Conservation (phyloP, 2,797 vertebrate species). For the Peromyscus nudipes region DNA sequence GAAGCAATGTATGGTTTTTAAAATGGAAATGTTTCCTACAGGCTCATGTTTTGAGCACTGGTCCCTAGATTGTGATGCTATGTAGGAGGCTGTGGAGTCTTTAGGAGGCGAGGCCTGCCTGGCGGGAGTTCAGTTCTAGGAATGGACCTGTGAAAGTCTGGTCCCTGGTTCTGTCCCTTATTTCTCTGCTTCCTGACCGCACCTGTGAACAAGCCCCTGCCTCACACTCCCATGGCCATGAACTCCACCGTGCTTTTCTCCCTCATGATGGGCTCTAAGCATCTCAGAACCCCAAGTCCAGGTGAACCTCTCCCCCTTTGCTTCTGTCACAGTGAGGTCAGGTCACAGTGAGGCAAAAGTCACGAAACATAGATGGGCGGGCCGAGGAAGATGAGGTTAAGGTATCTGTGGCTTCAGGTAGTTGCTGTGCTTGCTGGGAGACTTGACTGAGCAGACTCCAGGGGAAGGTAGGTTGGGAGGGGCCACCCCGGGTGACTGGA, state of each 20-base stretch:
- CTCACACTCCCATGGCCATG: not conserved
- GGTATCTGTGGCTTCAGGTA: not conserved
- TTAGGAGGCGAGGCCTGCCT: no score
- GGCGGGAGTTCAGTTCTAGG: not conserved
- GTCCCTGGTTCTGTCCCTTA: not conserved
- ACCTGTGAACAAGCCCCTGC: not conserved
- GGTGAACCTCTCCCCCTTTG: not conserved
- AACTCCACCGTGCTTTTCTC: no score
- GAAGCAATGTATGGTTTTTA: not conserved
- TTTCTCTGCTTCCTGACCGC: not conserved
- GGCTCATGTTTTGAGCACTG: not conserved
- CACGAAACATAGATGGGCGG: not conserved
- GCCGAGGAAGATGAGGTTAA: not conserved
- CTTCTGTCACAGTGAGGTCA: not conserved
- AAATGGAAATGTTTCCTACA: not conserved
- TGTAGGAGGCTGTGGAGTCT: not conserved
- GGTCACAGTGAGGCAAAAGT: no score
- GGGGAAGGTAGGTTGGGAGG: no score
- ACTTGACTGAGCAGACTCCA: not conserved
- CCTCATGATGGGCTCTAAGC: not conserved
- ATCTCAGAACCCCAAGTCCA: not conserved
- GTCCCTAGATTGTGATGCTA: not conserved
- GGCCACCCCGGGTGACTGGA: fast-evolving
- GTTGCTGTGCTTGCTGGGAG: not conserved
- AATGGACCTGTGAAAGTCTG: no score